Base-by-base conservation (phyloP, 2,113 vertebrate species). In the Platycercus adscitus region DNA sequence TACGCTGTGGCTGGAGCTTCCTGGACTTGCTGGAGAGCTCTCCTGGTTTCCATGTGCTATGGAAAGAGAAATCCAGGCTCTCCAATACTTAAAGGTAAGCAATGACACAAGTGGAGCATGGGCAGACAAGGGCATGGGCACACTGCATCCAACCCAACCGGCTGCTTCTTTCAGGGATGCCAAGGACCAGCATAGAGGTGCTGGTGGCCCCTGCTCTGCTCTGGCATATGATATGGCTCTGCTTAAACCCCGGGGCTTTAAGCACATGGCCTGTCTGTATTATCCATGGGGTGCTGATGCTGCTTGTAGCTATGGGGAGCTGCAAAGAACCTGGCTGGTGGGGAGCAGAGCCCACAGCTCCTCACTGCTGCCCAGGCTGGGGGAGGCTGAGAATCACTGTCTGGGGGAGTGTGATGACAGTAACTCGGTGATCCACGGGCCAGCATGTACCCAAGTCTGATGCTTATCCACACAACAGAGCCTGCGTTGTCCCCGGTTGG, bases 141-240 rank as follows among this genome's bases (percentile, higher is more conserved):
- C 18, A 19, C 39, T 39, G 39, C 41, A 13, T 11, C 29, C 64
- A 17, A 0, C 4, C 15, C 64, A 29, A 2, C 23, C 1, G 1
- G 8, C 12, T 70, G 33, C 64, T 68, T 21, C 50, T 88, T 39
- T 39, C 39, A 39, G 39, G 39, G 39, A 39, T 39, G 39, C 39
- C 39, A 39, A 39, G 39, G 39, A 39, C 39, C 39, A 39, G 39
- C 39, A 20, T 0, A 33, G 52, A 31, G 55, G 9, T 61, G 64
- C 56, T 80, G 29, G 1, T 83, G 87, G 50, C 18, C 20, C 41
- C 56, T n/a, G 31, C 52, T 64, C 41, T 69, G 26, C 12, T 24
- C 66, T 58, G 71, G 26, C 26, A 7, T 23, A 23, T 3, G n/a
- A 52, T 5, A 9, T 55, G 29, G 16, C 3, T 52, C 31, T 68